Evolutionary conservation across 2,888 invertebrate species (phyloP).

Genomic region (Dione juno): DNA sequence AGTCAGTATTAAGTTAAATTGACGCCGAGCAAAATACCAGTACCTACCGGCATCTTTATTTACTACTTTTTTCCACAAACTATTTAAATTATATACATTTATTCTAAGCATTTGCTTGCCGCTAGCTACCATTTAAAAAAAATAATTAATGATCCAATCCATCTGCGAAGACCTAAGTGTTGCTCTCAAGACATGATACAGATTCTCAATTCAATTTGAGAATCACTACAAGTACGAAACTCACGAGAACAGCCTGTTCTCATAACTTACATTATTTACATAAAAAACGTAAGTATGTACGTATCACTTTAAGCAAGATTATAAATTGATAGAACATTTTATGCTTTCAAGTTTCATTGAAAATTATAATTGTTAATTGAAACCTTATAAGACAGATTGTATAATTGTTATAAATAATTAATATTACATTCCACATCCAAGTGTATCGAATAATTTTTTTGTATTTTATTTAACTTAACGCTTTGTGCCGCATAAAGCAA

Average conservation of each 20-base stretch:
- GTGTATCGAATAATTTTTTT: too few species aligned
- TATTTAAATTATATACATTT: not conserved
- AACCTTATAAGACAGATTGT: too few species aligned
- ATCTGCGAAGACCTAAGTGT: slow-evolving; percentile 12
- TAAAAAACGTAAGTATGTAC: not conserved
- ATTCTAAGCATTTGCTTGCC: not conserved
- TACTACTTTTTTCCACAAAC: not conserved
- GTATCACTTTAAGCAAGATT: too few species aligned
- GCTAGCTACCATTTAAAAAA: not conserved
- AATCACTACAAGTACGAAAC: slow-evolving; percentile 27
- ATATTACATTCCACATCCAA: too few species aligned
- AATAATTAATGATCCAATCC: not conserved
- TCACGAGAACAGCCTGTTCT: not conserved
- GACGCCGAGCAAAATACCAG: not conserved
- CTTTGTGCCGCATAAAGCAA: too few species aligned
- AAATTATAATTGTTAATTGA: too few species aligned
- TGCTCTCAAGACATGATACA: slow-evolving; percentile 26
- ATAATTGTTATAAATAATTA: too few species aligned
- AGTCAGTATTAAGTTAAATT: not conserved
- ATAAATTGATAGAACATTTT: too few species aligned
- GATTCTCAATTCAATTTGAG: slow-evolving; percentile 33
- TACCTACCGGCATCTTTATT: not conserved
- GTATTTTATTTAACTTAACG: too few species aligned
- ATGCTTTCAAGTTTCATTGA: too few species aligned
- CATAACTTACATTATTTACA: not conserved